Base-by-base conservation (phyloP, 2,888 invertebrate genomes). In the Acleris laterana region DNA sequence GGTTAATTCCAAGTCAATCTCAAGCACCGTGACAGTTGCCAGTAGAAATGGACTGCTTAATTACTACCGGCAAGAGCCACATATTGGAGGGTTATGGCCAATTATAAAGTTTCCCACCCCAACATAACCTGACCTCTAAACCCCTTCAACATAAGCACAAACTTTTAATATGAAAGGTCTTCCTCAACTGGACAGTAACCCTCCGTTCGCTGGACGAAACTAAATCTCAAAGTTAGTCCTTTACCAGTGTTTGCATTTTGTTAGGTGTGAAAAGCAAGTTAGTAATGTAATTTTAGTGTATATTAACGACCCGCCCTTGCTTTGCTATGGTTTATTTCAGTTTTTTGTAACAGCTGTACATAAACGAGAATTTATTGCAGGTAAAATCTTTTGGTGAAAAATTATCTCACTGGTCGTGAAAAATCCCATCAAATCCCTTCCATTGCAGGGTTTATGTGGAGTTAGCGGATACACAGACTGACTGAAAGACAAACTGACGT, bases 71-170 rank as follows among this genome's bases (percentile, higher is more conserved):
- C 76, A 81, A 83, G 81, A 84, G 78, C 81, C 82, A 81, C 81
- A 79, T 84, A 86, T 87, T 76, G 78, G 83, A 80, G 85, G 84
- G 87, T 81, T 84, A 86, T 83, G 84, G 83, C 89, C 90, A 91
- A 90, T 90, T 91, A 91, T 88, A 90, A 90, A 90, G 86, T 91
- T 91, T 85, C 77, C 75, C 74, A 74, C 74, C 65, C 89, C 85
- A 85, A 60, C 74, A 63, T 70, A 46, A 49, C 25, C 13, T 73
- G 84, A 82, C 59, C 84, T 70, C 25, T 48, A 44, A 2, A 20
- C 49, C 64, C 9, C 42, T 68, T 58, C 59, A 61, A 60, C 55
- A 63, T 59, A 63, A 57, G 22, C n/a, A 46, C n/a, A 59, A 59
- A 17, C 48, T 32, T 32, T 42, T 11, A 9, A 74, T 74, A 46